Percentiles rank a stretch among this genome's conserved stretches.
Conservation (phyloP, 2,113 vertebrate genomes). For the Bettongia penicillata region DNA sequence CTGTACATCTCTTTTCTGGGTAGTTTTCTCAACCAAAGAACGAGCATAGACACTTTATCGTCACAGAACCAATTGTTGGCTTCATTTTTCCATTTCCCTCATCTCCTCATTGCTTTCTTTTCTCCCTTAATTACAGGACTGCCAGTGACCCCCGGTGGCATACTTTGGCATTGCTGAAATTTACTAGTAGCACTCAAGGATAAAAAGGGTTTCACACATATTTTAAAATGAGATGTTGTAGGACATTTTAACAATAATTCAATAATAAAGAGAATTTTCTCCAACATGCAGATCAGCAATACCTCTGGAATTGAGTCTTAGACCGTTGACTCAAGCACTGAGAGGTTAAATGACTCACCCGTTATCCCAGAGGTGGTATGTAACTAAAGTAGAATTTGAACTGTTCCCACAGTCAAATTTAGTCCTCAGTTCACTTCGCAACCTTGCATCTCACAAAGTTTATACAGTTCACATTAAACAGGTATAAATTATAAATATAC, state of each 20-base stretch:
- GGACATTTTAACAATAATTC: background rate
- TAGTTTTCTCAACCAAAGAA: background rate
- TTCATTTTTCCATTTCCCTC: background rate
- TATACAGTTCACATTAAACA: background rate
- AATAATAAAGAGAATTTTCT: background rate
- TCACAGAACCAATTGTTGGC: background rate
- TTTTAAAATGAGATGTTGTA: background rate
- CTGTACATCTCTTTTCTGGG: background rate
- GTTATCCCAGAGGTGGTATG: background rate
- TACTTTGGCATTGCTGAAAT: background rate
- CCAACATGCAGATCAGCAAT: background rate
- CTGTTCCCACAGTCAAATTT: background rate
- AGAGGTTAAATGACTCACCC: background rate
- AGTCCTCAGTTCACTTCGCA: background rate
- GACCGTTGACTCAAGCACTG: background rate
- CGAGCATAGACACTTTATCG: background rate
- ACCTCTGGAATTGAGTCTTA: background rate
- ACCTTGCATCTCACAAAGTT: background rate
- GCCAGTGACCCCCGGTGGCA: background rate
- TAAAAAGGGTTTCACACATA: background rate
- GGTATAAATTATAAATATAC: background rate
- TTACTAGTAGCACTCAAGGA: background rate
- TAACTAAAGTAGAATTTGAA: background rate
- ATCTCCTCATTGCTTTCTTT: constrained; percentile 4
- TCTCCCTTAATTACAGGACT: background rate